phyloP scores from a whole-genome alignment of 2,113 vertebrate species.

The Sinocyclocheilus anophthalmus region DNA sequence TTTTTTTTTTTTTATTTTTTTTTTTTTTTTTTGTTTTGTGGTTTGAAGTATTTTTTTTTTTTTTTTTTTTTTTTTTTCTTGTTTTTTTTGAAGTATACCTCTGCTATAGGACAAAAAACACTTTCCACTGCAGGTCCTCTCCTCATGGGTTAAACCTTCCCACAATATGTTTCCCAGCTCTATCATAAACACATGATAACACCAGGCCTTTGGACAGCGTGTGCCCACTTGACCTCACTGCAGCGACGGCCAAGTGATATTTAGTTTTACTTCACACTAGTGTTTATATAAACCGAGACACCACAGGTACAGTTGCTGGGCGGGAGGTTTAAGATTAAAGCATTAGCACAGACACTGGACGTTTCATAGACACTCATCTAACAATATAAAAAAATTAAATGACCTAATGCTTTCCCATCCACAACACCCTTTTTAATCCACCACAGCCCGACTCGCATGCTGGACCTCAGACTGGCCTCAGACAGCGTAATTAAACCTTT shows the following conservation, averaged over 20 bases:
- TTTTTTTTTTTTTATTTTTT: too few species aligned
- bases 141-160: neutral
- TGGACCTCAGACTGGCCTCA: constrained; percentile 35
- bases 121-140: neutral
- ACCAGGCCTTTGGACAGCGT: neutral
- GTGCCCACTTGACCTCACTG: neutral
- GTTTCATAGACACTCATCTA: neutral
- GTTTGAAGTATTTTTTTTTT: too few species aligned
- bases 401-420: neutral
- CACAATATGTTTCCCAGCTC: neutral
- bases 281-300: constrained; percentile 14
- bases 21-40: too few species aligned
- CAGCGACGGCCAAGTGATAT: neutral
- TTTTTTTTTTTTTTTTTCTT: too few species aligned
- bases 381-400: constrained; percentile 21
- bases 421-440: neutral
- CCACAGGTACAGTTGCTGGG: constrained; percentile 12
- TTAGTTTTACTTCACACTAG: constrained; percentile 3
- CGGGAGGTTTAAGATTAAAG: constrained; percentile 12
- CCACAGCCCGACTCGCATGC: constrained; percentile 12
- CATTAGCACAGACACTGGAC: constrained; percentile 1
- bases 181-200: constrained; percentile 4
- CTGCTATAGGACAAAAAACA: neutral
- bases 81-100: neutral
- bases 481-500: constrained; percentile 34